Base-by-base conservation (phyloP, 2,113 vertebrate genomes). In the Fulmarus glacialis region DNA sequence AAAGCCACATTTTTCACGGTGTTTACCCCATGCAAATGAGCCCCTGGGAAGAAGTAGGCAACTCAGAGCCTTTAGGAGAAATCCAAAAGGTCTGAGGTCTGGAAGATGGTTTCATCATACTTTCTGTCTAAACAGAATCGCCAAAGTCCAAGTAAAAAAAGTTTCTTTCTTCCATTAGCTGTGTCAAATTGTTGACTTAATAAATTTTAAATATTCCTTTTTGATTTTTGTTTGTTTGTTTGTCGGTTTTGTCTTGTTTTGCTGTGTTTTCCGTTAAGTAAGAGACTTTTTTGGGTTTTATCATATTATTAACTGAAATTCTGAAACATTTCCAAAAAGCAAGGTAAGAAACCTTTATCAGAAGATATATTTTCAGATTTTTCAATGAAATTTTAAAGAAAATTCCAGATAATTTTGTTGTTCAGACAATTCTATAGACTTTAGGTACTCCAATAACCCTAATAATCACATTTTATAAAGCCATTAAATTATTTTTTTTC, bases 271-370 rank as follows among this genome's bases (percentile, higher is more conserved):
- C 9, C 8, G 34, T 21, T 36, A 67, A 40, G 26, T 36, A 67
- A 40, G 30, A 64, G 3, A 4, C 6, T 68, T 55, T n/a, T 9
- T 2, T 0, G 1, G 2, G 1, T 0, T 36, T 86, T 58, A 32
- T 52, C 6, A 8, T 47, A n/a, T 19, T n/a, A 70, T 24, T 58
- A 56, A 55, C 8, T 24, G 32, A 82, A 74, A 74, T 78, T 53
- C 47, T 47, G 38, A 70, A 82, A 62, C 1, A 19, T 27, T 74
- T 73, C 14, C 12, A 53, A 84, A 93, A 63, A 36, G 2, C 10
- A 58, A 36, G 11, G 34, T 30, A 48, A 26, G 16, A 72, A 58
- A 34, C 12, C 0, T 60, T 60, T 47, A 47, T 63, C 6, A 48
- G 6, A 68, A 74, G 1, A 34, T 30, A 12, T 7, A 0, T 16